These are phyloP conservation scores for Bucorvus abyssinicus DNA, from an alignment of 2,797 vertebrate species.

Conservation along the genomic window DNA sequence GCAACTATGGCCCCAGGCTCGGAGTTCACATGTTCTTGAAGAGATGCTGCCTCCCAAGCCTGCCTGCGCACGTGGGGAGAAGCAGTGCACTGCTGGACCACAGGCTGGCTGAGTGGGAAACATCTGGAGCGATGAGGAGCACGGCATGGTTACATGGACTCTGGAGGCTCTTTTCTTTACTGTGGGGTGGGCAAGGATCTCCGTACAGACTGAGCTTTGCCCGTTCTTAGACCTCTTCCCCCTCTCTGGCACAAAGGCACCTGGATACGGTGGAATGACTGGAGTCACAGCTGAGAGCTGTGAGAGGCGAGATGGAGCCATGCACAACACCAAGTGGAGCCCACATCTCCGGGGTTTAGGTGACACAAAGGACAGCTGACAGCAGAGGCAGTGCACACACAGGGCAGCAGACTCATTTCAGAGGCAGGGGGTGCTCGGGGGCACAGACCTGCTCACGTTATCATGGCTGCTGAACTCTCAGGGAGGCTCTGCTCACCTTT, in stretches of 20 bases:
- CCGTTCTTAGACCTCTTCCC: background rate
- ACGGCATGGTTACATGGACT: rapidly evolving
- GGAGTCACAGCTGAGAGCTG: background rate
- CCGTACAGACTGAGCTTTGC: background rate
- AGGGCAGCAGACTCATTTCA: background rate
- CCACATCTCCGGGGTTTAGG: background rate
- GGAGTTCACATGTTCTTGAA: background rate
- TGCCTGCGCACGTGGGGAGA: rapidly evolving
- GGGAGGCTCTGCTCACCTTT: background rate
- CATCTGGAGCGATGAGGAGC: rapidly evolving
- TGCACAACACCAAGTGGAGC: background rate
- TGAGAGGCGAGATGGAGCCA: background rate
- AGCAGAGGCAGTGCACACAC: background rate
- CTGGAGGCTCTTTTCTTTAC: background rate
- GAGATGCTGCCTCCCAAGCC: background rate
- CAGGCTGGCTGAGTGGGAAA: background rate
- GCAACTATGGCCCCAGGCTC: background rate
- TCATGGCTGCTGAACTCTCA: background rate
- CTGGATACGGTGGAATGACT: background rate
- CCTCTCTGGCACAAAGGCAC: background rate
- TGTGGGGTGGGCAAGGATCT: background rate
- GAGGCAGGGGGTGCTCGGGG: background rate
- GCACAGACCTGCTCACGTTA: background rate
- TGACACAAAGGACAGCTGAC: background rate
- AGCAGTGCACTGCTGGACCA: background rate